phyloP scores from a whole-genome alignment of 2,888 invertebrate species.

The Stenodema calcarata region DNA sequence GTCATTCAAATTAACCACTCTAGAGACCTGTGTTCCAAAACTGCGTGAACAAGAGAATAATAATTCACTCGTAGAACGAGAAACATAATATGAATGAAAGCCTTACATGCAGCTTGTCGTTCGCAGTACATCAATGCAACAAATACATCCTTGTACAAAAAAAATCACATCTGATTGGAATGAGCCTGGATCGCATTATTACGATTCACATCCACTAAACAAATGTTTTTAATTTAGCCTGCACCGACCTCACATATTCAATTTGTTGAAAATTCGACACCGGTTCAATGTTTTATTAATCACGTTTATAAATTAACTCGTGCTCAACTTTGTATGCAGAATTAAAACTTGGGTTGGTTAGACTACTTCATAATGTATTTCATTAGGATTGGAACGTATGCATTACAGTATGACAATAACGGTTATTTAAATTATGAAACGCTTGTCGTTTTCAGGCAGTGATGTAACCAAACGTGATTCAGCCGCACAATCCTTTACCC shows the following conservation, averaged over 20 bases:
- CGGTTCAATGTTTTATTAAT: neutral
- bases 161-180: neutral
- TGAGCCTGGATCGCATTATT: neutral
- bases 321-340: no score
- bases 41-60: neutral
- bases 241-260: neutral
- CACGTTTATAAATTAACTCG: no score
- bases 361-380: no score
- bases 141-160: neutral
- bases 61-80: neutral
- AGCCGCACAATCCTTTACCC: no score
- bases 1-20: slow-evolving; percentile 25
- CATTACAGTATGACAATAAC: no score
- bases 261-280: neutral
- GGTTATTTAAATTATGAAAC: no score
- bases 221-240: neutral
- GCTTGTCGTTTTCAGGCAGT: no score
- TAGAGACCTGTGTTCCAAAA: neutral
- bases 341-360: no score
- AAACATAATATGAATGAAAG: neutral
- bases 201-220: neutral
- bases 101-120: neutral
- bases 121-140: neutral
- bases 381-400: no score
- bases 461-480: no score